phyloP scores from a whole-genome alignment of 2,113 vertebrate species.

The Prolemur simus region DNA sequence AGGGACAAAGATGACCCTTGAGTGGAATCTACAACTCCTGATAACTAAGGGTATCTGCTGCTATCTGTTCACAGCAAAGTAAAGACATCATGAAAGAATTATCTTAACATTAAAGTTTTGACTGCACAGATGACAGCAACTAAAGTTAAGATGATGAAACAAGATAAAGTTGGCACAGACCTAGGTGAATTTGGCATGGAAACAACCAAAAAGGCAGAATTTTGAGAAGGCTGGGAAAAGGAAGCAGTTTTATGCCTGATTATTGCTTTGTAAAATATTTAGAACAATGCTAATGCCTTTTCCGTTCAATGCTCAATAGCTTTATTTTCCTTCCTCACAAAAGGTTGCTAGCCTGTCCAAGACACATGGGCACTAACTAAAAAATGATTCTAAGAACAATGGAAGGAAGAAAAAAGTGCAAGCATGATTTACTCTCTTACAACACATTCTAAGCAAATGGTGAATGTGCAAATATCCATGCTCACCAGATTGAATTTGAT shows the following conservation, averaged over 20 bases:
- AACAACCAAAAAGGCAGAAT: background rate
- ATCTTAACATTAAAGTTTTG: background rate
- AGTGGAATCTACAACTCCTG: background rate
- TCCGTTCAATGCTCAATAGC: conserved; percentile 40
- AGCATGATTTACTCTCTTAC: conserved; percentile 3
- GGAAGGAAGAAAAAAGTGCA: background rate
- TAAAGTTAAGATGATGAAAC: background rate
- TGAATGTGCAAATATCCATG: conserved; percentile 1
- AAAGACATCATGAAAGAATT: background rate
- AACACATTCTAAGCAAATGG: conserved; percentile 10
- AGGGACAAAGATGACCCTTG: background rate
- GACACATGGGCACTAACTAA: background rate
- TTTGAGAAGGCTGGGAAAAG: background rate
- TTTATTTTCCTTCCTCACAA: conserved; percentile 58
- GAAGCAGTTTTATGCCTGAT: background rate
- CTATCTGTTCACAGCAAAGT: background rate
- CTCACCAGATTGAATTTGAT: background rate
- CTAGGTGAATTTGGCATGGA: background rate
- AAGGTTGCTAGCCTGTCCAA: background rate
- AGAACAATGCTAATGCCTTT: conserved; percentile 58
- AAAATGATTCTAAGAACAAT: background rate
- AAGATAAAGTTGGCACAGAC: background rate
- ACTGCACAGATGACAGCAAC: background rate
- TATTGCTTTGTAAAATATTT: conserved; percentile 3
- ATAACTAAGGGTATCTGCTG: background rate